A percentile compares a stretch with the other conserved stretches of the same genome.
Evolutionary conservation across 1,140 invertebrate genomes (phyloP).

Genomic region (Adelges cooleyi): DNA sequence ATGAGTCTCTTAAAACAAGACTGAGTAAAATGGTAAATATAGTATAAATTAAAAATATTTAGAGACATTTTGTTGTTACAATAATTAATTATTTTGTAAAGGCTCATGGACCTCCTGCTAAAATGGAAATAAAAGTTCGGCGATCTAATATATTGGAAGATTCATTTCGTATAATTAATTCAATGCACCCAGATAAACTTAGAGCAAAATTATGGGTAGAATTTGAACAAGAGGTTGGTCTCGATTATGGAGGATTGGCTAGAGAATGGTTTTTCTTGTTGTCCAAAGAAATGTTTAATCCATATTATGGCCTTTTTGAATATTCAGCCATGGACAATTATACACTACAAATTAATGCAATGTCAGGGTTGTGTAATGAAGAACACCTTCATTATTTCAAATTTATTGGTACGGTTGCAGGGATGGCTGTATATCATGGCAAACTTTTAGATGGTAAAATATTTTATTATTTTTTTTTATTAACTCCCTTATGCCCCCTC

Average conservation of each 20-base stretch:
- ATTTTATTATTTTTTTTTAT: not conserved
- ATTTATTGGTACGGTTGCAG: constrained; percentile 94
- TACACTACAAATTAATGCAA: constrained; percentile 96
- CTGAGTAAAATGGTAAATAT: constrained; percentile 85
- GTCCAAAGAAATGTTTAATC: constrained; percentile 99
- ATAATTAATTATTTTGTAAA: constrained; percentile 38
- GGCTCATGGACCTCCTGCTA: constrained; percentile 85
- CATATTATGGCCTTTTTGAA: constrained; percentile 97
- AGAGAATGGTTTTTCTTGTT: constrained; percentile 97
- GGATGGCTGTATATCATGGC: constrained; percentile 98
- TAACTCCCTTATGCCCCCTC: not conserved
- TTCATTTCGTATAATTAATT: constrained; percentile 81
- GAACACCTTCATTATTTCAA: constrained; percentile 97
- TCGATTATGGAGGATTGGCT: constrained; percentile 95
- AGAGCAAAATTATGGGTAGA: constrained; percentile 98
- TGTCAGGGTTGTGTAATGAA: constrained; percentile 92
- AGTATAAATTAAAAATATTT: not conserved
- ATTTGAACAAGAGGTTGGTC: constrained; percentile 92
- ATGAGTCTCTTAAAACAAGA: constrained; percentile 93
- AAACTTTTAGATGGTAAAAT: constrained; percentile 81
- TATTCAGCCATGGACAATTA: constrained; percentile 99
- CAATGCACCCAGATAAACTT: constrained; percentile 74
- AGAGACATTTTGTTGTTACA: not conserved
- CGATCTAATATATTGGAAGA: constrained; percentile 88
- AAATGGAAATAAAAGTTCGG: constrained; percentile 92